Evolutionary conservation across 2,113 vertebrate genomes (phyloP).

Genomic region (Anoplopoma fimbria): DNA sequence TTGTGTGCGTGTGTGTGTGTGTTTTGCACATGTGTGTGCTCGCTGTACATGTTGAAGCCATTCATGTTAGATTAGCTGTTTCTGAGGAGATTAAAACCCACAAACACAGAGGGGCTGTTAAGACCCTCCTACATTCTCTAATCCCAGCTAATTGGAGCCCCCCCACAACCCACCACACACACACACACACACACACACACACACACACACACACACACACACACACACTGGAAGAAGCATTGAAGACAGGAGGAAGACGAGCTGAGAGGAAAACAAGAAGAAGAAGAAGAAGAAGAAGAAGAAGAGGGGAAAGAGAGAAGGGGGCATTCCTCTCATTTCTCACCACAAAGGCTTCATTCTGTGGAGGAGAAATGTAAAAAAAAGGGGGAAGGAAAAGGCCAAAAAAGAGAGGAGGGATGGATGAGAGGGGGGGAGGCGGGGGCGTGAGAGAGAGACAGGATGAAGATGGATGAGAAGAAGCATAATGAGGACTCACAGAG

Average conservation of each 20-base stretch:
- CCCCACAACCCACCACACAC: neutral
- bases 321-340: slow-evolving; percentile 59
- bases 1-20: slow-evolving; percentile 8
- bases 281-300: neutral
- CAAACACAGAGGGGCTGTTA: slow-evolving; percentile 56
- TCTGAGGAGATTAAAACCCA: slow-evolving; percentile 61
- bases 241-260: neutral
- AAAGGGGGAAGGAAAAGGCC: neutral
- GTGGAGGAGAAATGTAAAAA: slow-evolving; percentile 35
- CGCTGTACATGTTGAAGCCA: slow-evolving; percentile 37
- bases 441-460: slow-evolving; percentile 21
- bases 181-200: neutral
- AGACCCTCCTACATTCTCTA: slow-evolving; percentile 57
- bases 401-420: slow-evolving; percentile 37
- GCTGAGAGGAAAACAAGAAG: neutral
- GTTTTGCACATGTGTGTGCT: slow-evolving; percentile 16
- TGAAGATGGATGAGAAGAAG: slow-evolving; percentile 33
- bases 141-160: slow-evolving; percentile 62
- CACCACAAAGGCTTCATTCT: slow-evolving; percentile 71
- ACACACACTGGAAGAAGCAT: neutral
- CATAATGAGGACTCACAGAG: slow-evolving; percentile 10
- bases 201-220: neutral
- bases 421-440: slow-evolving; percentile 6
- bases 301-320: neutral
- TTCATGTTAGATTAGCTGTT: slow-evolving; percentile 64